These are phyloP conservation scores for Platichthys stellatus DNA, from an alignment of 2,113 vertebrate genomes.

Conservation along the genomic window DNA sequence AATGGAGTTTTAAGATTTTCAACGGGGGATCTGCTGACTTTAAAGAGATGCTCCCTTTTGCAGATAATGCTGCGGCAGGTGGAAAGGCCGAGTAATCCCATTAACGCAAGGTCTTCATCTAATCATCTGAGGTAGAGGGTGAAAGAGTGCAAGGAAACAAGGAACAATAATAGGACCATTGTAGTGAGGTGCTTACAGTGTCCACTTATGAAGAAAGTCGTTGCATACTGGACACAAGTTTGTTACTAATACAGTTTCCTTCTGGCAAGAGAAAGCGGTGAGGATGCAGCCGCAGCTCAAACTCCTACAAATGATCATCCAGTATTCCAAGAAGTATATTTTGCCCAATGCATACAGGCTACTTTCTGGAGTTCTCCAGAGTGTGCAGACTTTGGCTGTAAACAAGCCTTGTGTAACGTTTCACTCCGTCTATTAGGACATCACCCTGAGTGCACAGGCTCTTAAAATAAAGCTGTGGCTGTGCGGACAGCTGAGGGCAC, in stretches of 20 bases:
- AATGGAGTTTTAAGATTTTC: slow-evolving; percentile 58
- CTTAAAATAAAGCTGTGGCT: slow-evolving; percentile 58
- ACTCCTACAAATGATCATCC: background rate
- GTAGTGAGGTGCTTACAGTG: background rate
- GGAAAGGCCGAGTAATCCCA: slow-evolving; percentile 60
- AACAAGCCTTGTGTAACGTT: slow-evolving; percentile 52
- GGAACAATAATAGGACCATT: background rate
- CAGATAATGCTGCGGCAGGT: slow-evolving; percentile 57
- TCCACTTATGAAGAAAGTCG: background rate
- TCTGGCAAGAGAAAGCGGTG: background rate
- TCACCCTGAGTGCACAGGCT: slow-evolving; percentile 21
- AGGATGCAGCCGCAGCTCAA: background rate
- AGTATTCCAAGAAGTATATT: background rate
- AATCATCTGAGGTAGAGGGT: slow-evolving; percentile 46
- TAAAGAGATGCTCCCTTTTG: slow-evolving; percentile 46
- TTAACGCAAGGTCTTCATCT: slow-evolving; percentile 61
- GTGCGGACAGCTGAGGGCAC: slow-evolving; percentile 45
- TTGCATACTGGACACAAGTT: background rate
- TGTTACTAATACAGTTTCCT: too few relatives aligned
- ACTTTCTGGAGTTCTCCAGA: slow-evolving; percentile 26
- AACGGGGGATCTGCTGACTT: slow-evolving; percentile 54
- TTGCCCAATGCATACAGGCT: background rate
- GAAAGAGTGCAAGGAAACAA: slow-evolving; percentile 25
- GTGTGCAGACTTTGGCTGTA: slow-evolving; percentile 26
- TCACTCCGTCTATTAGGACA: slow-evolving; percentile 49